Base-by-base conservation (phyloP, 1,140 invertebrate species). In the Alviniconcha marisindica region DNA sequence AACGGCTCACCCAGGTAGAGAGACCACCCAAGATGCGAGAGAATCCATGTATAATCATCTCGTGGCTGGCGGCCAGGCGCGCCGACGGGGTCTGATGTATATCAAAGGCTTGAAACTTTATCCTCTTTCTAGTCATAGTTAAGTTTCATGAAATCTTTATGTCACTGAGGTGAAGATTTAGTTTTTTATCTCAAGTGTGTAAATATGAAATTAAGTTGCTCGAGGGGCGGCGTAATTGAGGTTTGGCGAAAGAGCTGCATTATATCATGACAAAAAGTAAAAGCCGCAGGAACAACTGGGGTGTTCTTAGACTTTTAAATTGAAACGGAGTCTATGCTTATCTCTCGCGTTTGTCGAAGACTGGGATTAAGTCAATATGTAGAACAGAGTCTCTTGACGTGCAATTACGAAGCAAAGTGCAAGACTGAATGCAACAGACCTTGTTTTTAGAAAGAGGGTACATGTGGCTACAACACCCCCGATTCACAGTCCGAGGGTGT, bases 1-100 rank as follows among this genome's bases (percentile, higher is more conserved):
- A 92, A 92, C 91, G 85, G 89, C 91, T 92, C 90, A 88, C 91
- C 91, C 84, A 88, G 87, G 90, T 89, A 84, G 88, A 87, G 87
- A 80, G 91, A 91, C 91, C 91, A 92, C 91, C 89, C 91, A 92
- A 87, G 90, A 86, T 28, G 85, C 78, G 2, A 33, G 78, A 51
- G 78, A 76, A 76, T 80, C 40, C 36, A 4, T 69, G 78, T 80
- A 80, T 83, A 83, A 78, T 78, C 82, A 78, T 54, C 42, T 73
- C 42, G 54, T 54, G 77, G 77, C 63, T 77, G 60, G 44, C 63
- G 76, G 82, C 82, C 76, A 83, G 66, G 44, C 44, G 82, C 82
- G 82, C 77, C 73, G 82, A 51, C 74, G 74, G 38, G 82, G 36
- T 40, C 77, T 56, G 82, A 83, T 79, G 82, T 80, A 83, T 83